Percentiles rank a stretch among this genome's conserved stretches.
phyloP scores from a whole-genome alignment of 2,113 vertebrate genomes.

The Alosa alosa region DNA sequence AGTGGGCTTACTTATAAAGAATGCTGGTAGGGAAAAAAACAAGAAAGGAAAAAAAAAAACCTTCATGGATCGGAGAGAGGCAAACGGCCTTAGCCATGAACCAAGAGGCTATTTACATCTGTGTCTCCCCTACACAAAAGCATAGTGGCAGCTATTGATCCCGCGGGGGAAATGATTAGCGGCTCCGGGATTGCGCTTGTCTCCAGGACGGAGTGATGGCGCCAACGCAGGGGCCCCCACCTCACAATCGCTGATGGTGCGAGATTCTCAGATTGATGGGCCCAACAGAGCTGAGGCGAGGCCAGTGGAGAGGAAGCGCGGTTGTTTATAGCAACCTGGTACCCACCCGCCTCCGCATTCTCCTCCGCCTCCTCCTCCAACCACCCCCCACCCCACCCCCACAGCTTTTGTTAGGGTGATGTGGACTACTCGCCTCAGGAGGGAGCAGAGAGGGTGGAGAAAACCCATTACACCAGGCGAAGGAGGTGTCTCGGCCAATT shows the following conservation, averaged over 20 bases:
- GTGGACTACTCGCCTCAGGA: neutral
- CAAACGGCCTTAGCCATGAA: neutral
- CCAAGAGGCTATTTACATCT: slow-evolving; percentile 21
- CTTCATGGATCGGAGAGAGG: neutral
- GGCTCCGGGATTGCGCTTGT: neutral
- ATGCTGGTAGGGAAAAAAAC: neutral
- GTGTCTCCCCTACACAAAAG: slow-evolving; percentile 1
- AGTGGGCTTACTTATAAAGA: slow-evolving; percentile 24
- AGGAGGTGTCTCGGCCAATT: neutral
- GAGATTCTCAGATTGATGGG: slow-evolving; percentile 2
- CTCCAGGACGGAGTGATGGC: neutral
- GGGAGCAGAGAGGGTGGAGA: neutral
- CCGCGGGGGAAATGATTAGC: slow-evolving; percentile 11
- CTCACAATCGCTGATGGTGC: neutral
- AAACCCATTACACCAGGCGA: neutral
- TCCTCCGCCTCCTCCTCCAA: neutral
- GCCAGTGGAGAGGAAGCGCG: neutral
- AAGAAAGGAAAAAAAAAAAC: neutral
- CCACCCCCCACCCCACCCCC: too few relatives aligned
- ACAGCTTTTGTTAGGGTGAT: neutral
- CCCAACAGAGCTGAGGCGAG: neutral
- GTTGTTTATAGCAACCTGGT: neutral
- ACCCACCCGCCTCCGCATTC: neutral
- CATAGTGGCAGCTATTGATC: slow-evolving; percentile 10
- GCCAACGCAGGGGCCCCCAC: neutral